Evolutionary conservation across 2,797 vertebrate genomes (phyloP), one percentile per base, ranked within the genome.

Genomic region (Xenopus petersii): DNA sequence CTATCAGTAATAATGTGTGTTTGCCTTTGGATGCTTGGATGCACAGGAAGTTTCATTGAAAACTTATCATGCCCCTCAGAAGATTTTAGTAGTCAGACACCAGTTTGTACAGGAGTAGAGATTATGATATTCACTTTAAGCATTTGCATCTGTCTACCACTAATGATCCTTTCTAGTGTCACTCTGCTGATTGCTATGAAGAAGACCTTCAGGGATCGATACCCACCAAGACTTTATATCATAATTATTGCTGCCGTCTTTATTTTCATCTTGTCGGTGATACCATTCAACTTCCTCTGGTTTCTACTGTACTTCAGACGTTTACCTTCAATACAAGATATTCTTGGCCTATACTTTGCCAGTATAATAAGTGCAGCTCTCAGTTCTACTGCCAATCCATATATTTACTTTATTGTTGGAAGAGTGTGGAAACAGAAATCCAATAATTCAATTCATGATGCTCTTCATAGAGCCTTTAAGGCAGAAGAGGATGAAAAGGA

Each of bases 11-110:
- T 2, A 4, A 24, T 24, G 5, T 81, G 83, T 2, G 0, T 30
- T 5, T 62, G 70, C 26, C 81, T 87, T 24, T 84, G 87, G 86
- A n/a, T 1, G 0, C 69, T 84, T 0, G 49, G 75, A 42, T 46
- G 80, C 1, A 16, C 67, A 12, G 46, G 81, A 1, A 79, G 26
- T 0, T 80, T 73, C 17, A 36, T 65, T 56, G 2, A 42, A 46
- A 79, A 81, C 80, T 62, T 83, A 12, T 13, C n/a, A 10, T 72
- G 4, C n/a, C 4, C n/a, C 7, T 21, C 63, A 5, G 5, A 15
- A 30, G 48, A 12, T 48, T 66, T 63, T 5, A 1, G 0, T 0
- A 0, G 1, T 33, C 64, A 48, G 21, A 72, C 17, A 10, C 12
- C 15, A 24, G 16, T 13, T 2, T 77, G 75, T 48, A 67, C 49